Base-by-base conservation (phyloP, 2,888 invertebrate species). In the Luffia ferchaultella region DNA sequence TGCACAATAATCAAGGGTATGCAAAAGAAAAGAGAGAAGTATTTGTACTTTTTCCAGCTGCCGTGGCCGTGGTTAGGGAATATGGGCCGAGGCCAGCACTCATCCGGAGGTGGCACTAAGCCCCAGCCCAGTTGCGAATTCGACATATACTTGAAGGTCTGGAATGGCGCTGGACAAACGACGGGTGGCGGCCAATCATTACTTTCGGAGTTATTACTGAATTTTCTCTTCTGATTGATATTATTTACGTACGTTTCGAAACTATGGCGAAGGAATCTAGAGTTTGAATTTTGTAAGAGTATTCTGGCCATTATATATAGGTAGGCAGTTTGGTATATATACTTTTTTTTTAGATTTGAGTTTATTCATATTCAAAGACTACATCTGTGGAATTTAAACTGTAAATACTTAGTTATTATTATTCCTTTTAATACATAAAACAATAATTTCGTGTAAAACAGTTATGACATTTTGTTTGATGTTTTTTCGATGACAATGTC, bases 1-100 rank as follows among this genome's bases (percentile, higher is more conserved):
- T 76, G 75, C 3, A 67, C 42, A 0, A 72, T 3, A 1, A 83
- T 78, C 1, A 76, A 47, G 1, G 80, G 80, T 2, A 82, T 50
- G 50, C 64, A 60, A 1, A 80, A 7, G 47, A 76, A 72, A 2
- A 73, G 57, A 1, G 69, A 50, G 1, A 82, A 16, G 51, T 60
- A 66, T 57, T 67, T 75, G 54, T 63, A 75, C 59, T 66, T 73
- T 51, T 64, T 76, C 64, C 65, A 73, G 1, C 61, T 58, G 46
- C 65, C 60, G n/a, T 68, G 61, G n/a, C 68, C 70, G 18, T 68
- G 51, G 56, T 66, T 73, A n/a, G 58, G 63, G 43, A 65, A 65
- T 49, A 69, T 62, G 19, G 58, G 65, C n/a, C 54, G 63, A 3
- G 62, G 74, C 16, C 54, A 62, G 61, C 72, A 72, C 48, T 58